Conservation (phyloP, 2,797 vertebrate genomes). For the Syngnathus acus region DNA sequence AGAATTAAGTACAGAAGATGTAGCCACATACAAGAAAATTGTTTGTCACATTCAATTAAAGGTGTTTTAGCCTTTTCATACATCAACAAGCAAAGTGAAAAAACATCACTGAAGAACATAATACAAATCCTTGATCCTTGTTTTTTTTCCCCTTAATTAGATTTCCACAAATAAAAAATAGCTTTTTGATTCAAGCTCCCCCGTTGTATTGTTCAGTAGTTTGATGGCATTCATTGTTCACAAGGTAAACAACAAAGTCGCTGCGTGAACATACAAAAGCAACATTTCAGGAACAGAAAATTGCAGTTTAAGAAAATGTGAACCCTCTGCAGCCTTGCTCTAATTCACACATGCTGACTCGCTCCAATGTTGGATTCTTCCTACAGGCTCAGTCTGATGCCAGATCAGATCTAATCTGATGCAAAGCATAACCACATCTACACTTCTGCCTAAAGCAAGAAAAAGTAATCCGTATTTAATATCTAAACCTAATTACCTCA, state of each 20-base stretch:
- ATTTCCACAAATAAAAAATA: slow-evolving; percentile 42
- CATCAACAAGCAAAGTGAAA: slow-evolving; percentile 21
- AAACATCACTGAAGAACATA: slow-evolving; percentile 29
- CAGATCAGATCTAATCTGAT: slow-evolving; percentile 45
- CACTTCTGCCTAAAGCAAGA: slow-evolving; percentile 37
- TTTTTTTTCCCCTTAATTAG: slow-evolving; percentile 46
- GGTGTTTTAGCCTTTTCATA: slow-evolving; percentile 26
- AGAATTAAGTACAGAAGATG: neutral
- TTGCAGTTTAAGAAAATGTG: slow-evolving; percentile 12
- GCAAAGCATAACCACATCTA: slow-evolving; percentile 24
- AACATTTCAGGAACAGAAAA: slow-evolving; percentile 18
- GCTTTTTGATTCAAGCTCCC: slow-evolving; percentile 26
- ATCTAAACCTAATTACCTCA: slow-evolving; percentile 68
- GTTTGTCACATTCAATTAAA: slow-evolving; percentile 36
- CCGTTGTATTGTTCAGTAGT: slow-evolving; percentile 40
- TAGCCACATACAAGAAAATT: slow-evolving; percentile 10
- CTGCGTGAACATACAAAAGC: slow-evolving; percentile 10
- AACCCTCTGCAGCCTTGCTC: slow-evolving; percentile 2
- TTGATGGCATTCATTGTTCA: slow-evolving; percentile 39
- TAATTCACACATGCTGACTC: neutral
- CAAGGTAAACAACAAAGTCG: slow-evolving; percentile 27
- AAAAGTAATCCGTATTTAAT: slow-evolving; percentile 54
- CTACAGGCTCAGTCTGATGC: slow-evolving; percentile 42
- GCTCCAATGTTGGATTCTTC: slow-evolving; percentile 17
- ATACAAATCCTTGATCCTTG: slow-evolving; percentile 44